Percentiles rank a stretch among this genome's conserved stretches.
phyloP scores from a whole-genome alignment of 1,140 invertebrate species.

The Scylla paramamosain region DNA sequence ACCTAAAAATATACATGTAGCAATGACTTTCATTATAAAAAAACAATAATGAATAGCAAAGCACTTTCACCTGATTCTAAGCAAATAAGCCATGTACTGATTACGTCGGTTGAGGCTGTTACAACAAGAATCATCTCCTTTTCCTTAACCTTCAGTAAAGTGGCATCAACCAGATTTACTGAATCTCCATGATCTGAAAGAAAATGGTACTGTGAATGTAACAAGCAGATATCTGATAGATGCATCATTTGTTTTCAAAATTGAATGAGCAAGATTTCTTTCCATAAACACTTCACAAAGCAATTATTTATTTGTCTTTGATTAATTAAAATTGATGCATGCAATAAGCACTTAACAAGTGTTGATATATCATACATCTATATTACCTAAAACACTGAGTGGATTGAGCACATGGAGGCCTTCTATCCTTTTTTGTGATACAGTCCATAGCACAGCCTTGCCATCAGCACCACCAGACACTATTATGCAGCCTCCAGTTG shows the following conservation, averaged over 20 bases:
- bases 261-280: no score
- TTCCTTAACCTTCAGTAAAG: not conserved
- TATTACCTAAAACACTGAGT: conserved; percentile 47
- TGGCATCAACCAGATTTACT: conserved; percentile 43
- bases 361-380: no score
- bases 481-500: not conserved
- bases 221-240: not conserved
- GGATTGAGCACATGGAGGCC: conserved; percentile 33
- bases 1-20: no score
- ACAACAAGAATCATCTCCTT: conserved; percentile 55
- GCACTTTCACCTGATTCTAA: conserved; percentile 34
- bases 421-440: conserved; percentile 37
- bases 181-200: conserved; percentile 51
- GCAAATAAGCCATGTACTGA: conserved; percentile 54
- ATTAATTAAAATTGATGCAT: no score
- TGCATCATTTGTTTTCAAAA: no score
- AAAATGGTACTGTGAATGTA: not conserved
- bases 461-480: conserved; percentile 55
- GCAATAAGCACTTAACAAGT: no score
- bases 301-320: no score
- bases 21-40: no score
- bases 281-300: no score
- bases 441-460: conserved; percentile 59
- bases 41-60: no score
- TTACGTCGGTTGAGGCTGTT: conserved; percentile 35